phyloP scores from a whole-genome alignment of 1,140 invertebrate genomes.

The Brachionus manjavacas region DNA sequence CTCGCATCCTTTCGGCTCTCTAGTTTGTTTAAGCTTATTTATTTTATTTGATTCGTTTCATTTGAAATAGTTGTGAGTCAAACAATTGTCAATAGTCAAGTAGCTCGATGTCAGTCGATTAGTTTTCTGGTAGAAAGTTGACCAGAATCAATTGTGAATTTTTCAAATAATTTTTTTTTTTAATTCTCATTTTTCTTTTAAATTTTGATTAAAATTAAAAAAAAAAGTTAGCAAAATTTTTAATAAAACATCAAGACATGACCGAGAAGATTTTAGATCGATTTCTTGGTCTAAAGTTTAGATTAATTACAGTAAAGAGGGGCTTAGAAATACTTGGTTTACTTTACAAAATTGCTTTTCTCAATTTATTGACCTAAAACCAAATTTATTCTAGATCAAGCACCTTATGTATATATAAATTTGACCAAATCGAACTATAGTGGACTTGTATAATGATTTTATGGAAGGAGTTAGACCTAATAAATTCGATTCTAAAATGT shows the following conservation, averaged over 20 bases:
- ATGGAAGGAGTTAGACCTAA: slow-evolving; percentile 5
- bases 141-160: neutral
- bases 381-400: neutral
- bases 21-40: slow-evolving; percentile 25
- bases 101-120: neutral
- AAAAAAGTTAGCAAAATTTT: no score
- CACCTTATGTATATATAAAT: neutral
- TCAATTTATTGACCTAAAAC: neutral
- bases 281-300: neutral
- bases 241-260: neutral
- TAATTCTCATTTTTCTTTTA: no score
- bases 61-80: neutral
- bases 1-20: neutral
- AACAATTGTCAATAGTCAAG: slow-evolving; percentile 28
- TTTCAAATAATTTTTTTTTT: neutral
- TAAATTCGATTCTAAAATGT: neutral
- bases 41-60: neutral
- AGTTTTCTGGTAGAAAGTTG: neutral
- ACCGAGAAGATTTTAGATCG: neutral
- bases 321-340: neutral
- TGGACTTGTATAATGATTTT: slow-evolving; percentile 26
- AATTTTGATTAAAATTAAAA: no score
- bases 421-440: neutral
- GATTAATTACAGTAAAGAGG: neutral
- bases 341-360: neutral